Evolutionary conservation across 2,888 invertebrate species (phyloP).

Genomic region (Aphodius sticticus): DNA sequence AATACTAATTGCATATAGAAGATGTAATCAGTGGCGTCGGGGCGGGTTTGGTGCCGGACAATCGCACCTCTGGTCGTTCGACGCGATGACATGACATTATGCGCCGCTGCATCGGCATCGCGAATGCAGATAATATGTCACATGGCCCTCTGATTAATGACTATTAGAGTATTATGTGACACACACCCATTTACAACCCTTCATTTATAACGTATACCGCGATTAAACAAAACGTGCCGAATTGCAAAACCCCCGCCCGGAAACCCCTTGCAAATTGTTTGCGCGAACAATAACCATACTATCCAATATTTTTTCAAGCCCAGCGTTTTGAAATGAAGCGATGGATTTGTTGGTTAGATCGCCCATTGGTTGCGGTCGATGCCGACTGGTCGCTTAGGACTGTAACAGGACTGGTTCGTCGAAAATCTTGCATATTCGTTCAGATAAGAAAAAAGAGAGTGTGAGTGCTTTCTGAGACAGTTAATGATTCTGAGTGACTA

Average conservation of each 20-base stretch:
- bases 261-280: not conserved
- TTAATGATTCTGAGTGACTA: not conserved
- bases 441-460: too few species aligned
- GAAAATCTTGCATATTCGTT: too few species aligned
- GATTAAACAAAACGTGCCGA: constrained; percentile 35
- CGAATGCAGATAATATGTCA: constrained; percentile 52
- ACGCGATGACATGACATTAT: constrained; percentile 52
- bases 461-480: not conserved
- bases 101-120: constrained; percentile 45
- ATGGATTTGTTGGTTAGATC: too few species aligned
- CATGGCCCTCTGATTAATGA: constrained; percentile 55
- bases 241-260: constrained; percentile 21
- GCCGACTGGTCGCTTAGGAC: too few species aligned
- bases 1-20: constrained; percentile 44
- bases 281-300: constrained; percentile 22
- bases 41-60: constrained; percentile 37
- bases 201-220: constrained; percentile 34
- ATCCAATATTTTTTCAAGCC: constrained; percentile 19
- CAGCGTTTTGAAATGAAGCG: too few species aligned
- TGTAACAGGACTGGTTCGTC: too few species aligned
- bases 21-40: constrained; percentile 42
- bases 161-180: constrained; percentile 47
- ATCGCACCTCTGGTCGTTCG: constrained; percentile 42
- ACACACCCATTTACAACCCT: constrained; percentile 35
- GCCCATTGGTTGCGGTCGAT: too few species aligned